Base-by-base conservation (phyloP, 2,113 vertebrate species). In the Lota lota region DNA sequence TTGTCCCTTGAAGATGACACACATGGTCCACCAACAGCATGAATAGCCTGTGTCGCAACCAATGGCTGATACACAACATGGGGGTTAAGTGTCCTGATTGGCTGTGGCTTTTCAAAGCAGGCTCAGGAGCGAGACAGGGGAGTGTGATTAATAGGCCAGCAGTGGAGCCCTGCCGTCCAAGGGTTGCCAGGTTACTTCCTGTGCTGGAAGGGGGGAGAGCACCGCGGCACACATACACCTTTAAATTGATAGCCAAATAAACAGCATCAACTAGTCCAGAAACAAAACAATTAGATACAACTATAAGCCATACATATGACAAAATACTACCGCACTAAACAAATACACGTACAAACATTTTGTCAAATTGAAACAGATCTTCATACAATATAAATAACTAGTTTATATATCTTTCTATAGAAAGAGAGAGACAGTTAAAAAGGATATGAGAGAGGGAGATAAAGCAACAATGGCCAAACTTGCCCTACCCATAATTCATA, bases 161-260 rank as follows among this genome's bases (percentile, higher is more conserved):
- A 33, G 61, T 36, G 72, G 6, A 72, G 79, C 78, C 72, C 63
- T 82, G 81, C 83, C 85, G 85, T 74, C 84, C 69, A 72, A 86
- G 84, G 84, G 85, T 82, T 74, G 36, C 66, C 67, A 16, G 79
- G 82, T 82, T 81, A 73, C 78, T 82, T 76, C 78, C 80, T 79
- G 78, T 81, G 77, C 74, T 67, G 21, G 75, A 67, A 74, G 28
- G 28, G 28, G 28, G 28, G 28, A 5, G 28, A 28, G 28, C 28
- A 28, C 28, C 28, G 2, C 28, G 28, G 28, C 28, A 33, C 28
- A 33, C 28, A 33, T 4, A 33, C 28, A 33, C 28, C 28, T 33
- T 33, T 33, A 33, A 33, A 33, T 33, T 33, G 4, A 5, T 6
- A 33, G 28, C 28, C 7, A 6, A 12, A 14, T 53, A 17, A 53